These are phyloP conservation scores for Styela plicata DNA, from an alignment of 23 tunicate species.

Conservation along the genomic window DNA sequence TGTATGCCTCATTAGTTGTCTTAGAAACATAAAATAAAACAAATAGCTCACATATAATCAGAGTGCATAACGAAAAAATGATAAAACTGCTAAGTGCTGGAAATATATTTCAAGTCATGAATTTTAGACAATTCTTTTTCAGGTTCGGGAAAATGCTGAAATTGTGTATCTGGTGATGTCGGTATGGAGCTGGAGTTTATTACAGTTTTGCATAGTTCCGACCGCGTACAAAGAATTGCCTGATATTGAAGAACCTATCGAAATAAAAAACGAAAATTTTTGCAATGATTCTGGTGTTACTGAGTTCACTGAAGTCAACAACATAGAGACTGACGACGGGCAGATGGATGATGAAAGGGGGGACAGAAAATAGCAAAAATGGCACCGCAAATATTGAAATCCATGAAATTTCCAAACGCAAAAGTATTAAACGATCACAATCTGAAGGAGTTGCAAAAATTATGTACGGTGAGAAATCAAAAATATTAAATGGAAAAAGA, in stretches of 20 bases:
- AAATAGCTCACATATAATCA: no score
- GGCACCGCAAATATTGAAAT: no score
- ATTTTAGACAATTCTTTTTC: no score
- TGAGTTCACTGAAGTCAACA: neutral
- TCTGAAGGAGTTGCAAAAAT: neutral
- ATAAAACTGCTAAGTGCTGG: no score
- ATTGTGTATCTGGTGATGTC: constrained; percentile 47
- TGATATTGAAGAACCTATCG: constrained; percentile 13
- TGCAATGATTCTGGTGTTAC: neutral
- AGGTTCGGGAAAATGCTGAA: constrained; percentile 41
- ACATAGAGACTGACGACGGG: no score
- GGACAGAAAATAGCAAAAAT: no score
- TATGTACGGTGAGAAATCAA: neutral
- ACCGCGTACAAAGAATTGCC: constrained; percentile 59
- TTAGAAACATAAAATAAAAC: no score
- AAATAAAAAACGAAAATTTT: no score
- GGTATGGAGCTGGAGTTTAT: constrained; percentile 62
- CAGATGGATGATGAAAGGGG: no score
- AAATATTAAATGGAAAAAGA: neutral
- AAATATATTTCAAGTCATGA: no score
- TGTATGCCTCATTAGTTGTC: no score
- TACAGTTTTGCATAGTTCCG: constrained; percentile 58
- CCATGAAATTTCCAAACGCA: neutral
- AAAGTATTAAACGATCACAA: neutral
- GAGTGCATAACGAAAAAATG: no score